phyloP scores from a whole-genome alignment of 2,888 invertebrate species.

The Amaurobius ferox region DNA sequence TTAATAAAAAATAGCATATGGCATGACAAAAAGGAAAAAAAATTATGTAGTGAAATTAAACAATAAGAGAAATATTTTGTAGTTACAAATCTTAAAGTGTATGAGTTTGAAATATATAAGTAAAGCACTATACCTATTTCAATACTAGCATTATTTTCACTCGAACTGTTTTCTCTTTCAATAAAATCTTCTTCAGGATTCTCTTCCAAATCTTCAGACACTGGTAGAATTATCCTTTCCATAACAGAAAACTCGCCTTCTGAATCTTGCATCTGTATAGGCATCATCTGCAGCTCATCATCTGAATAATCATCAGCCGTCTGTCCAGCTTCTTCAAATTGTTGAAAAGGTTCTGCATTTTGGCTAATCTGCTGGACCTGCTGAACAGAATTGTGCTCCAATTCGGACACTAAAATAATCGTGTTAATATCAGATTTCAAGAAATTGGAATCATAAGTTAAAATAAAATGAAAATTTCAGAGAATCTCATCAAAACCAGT shows the following conservation, averaged over 20 bases:
- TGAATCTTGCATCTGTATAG: not conserved
- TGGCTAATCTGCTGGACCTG: not conserved
- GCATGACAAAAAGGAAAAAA: no score
- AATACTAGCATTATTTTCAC: not conserved
- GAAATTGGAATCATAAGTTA: no score
- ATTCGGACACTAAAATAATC: not conserved
- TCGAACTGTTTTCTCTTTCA: not conserved
- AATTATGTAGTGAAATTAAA: no score
- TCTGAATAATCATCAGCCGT: not conserved
- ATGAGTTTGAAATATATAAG: no score
- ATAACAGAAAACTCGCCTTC: not conserved
- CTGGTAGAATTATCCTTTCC: not conserved
- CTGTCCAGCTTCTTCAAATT: not conserved
- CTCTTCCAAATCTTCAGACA: not conserved
- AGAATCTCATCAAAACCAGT: no score
- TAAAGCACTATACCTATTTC: not conserved
- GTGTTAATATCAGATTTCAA: no score
- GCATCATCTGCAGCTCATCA: not conserved
- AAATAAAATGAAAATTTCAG: no score
- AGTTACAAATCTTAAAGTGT: no score
- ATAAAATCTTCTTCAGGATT: not conserved
- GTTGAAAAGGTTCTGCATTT: not conserved
- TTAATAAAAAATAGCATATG: no score
- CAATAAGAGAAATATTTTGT: no score
- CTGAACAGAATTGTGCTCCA: not conserved